Evolutionary conservation across 2,888 invertebrate species (phyloP), one percentile per base, ranked within the genome.

Genomic region (Pterostichus niger): DNA sequence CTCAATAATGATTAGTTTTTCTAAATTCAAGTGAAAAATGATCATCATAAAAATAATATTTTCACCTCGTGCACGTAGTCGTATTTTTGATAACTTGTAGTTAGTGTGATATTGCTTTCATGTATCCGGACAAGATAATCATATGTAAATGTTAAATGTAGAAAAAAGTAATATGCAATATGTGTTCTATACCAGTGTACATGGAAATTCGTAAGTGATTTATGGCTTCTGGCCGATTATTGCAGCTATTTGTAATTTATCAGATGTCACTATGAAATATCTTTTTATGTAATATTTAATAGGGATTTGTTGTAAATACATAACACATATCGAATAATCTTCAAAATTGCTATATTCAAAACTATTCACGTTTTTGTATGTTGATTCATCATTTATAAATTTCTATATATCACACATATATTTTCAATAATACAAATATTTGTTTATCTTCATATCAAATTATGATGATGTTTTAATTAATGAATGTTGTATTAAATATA

Each of bases 191-290:
- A 68, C 40, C 52, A 17, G 2, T 15, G 73, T 46, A 49, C 73
- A 15, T 73, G 75, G 52, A 75, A 40, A 75, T 75, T 75, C 52
- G 75, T 75, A 75, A 75, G 52, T 75, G 75, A 75, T 75, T 75
- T 75, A 75, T 75, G 75, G 15, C 24, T 33, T 15, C 75, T 52
- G 49, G 11, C 75, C 75, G 75, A 75, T 75, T 75, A 75, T 75
- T 75, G 54, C 75, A 31, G 52, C 75, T 52, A 52, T 52, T 52
- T 52, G 75, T 75, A 75, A 75, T 75, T 49, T 75, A 75, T 75
- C 75, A 75, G 75, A 75, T 49, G 75, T 75, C 52, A 52, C 49
- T 71, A 33, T 75, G 54, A 75, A 75, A 75, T 52, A 75, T 52
- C 52, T 75, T 52, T 75, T 75, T 52, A 71, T 71, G 40, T 44